Conservation (phyloP, 2,113 vertebrate genomes). For the Centropristis striata region DNA sequence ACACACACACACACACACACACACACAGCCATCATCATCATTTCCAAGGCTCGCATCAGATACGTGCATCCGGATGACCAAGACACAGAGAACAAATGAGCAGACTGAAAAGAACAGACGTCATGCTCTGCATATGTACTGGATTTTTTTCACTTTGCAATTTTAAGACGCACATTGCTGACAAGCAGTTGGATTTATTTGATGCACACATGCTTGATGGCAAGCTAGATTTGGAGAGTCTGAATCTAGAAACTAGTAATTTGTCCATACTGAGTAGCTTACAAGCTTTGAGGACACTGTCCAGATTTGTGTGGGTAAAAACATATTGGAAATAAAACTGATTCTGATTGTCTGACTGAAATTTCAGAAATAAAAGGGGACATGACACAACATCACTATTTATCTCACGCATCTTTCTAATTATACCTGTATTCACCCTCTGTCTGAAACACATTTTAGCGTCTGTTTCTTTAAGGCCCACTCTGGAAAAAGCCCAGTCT, state of each 20-base stretch:
- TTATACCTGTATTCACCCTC: too few species aligned
- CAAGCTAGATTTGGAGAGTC: background rate
- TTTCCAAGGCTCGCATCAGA: constrained; percentile 14
- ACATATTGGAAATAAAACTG: background rate
- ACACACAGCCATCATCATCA: background rate
- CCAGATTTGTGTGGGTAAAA: background rate
- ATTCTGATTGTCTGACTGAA: too few species aligned
- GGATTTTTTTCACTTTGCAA: background rate
- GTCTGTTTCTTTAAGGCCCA: too few species aligned
- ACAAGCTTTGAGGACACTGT: too few species aligned
- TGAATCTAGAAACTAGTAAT: background rate
- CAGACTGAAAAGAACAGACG: background rate
- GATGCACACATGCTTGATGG: background rate
- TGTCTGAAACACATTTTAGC: too few species aligned
- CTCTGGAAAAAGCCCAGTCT: too few species aligned
- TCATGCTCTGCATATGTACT: background rate
- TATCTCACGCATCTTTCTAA: too few species aligned
- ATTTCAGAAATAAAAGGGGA: too few species aligned
- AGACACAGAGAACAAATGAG: background rate
- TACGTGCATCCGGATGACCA: constrained; percentile 6
- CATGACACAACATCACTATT: too few species aligned
- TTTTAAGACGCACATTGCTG: background rate
- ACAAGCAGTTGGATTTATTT: background rate
- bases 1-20: constrained; percentile 40
- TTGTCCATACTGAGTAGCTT: background rate